These are phyloP conservation scores for Ia io DNA, from an alignment of 2,113 vertebrate genomes.

Conservation along the genomic window DNA sequence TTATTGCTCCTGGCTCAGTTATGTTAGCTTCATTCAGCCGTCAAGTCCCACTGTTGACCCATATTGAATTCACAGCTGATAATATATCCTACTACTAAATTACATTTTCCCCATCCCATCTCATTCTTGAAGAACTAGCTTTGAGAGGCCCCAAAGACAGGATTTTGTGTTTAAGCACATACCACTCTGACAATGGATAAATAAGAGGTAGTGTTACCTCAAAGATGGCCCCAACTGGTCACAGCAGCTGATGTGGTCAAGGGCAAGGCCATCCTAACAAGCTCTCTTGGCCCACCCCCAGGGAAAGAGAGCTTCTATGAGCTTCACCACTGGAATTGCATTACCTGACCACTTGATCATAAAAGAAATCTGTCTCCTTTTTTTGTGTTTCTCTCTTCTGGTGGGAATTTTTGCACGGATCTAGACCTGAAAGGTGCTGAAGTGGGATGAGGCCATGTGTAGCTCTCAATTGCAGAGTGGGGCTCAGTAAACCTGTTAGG, in stretches of 20 bases:
- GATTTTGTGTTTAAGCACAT: not conserved
- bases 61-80: not conserved
- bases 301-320: not conserved
- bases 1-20: not conserved
- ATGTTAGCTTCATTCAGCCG: not conserved
- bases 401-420: no score
- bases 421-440: not conserved
- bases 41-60: not conserved
- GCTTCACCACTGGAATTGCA: not conserved
- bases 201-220: not conserved
- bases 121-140: not conserved
- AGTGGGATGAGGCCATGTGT: not conserved
- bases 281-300: not conserved
- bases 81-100: not conserved
- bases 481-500: not conserved
- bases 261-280: not conserved
- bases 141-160: not conserved
- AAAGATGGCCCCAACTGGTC: not conserved
- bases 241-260: not conserved
- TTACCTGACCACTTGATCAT: not conserved
- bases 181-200: not conserved
- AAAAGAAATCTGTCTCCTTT: not conserved
- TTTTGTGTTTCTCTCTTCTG: conserved; percentile 4
- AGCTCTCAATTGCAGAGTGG: not conserved
- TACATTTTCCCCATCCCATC: not conserved